Base-by-base conservation (phyloP, 2,797 vertebrate genomes). In the Chromobotia macracanthus region DNA sequence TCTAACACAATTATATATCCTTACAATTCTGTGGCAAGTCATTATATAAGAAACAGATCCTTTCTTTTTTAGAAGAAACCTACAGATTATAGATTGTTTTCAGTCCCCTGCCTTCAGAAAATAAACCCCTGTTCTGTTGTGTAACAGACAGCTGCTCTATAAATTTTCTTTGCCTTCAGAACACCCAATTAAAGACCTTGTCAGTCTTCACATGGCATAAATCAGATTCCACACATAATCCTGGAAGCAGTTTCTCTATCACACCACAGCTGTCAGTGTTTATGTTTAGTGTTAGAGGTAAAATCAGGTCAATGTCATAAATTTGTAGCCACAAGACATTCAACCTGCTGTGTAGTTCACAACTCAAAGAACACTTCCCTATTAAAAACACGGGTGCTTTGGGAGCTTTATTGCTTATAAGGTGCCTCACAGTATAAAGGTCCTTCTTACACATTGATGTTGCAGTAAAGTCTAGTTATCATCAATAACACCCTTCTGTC, bases 211-310 rank as follows among this genome's bases (percentile, higher is more conserved):
- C 81, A 80, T 86, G 77, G 78, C 77, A 85, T 90, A 88, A 92
- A 90, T 91, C 88, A 87, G 55, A 83, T 83, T 84, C 67, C 76
- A 80, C 72, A 87, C 84, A 77, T 88, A 86, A 84, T 88, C 82
- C 81, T 81, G 81, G 64, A 90, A 88, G 81, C 77, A 23, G 46
- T 72, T 82, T 87, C 86, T 86, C 73, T 85, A 83, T 72, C 83
- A 83, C 82, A 83, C 75, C 82, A 90, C 90, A 91, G 91, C 90
- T 91, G 90, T 87, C 90, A 80, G 18, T 88, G 88, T 90, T 91
- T 93, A 92, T 92, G 90, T 91, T 92, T 92, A 90, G 90, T 84
- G 76, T 88, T 75, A n/a, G 61, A 77, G 69, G 50, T 56, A 46
- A 56, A 87, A 76, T 84, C 83, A 85, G 86, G 85, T 82, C 82